These are phyloP conservation scores for Mionectes macconnelli DNA, from an alignment of 2,113 vertebrate genomes.

Conservation along the genomic window DNA sequence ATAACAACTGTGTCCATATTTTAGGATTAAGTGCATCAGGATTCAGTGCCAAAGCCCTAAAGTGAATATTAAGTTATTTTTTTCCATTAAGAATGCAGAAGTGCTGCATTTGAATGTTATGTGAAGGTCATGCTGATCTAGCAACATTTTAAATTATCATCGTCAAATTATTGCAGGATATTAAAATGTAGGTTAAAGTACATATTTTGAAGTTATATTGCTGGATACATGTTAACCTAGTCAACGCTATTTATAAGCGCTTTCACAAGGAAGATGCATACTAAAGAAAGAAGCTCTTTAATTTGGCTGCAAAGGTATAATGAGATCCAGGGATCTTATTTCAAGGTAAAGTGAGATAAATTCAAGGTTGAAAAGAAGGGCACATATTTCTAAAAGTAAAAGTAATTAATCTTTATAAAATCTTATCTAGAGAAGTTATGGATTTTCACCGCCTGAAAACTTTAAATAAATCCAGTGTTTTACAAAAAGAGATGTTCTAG, in stretches of 20 bases:
- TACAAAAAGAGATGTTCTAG: not conserved
- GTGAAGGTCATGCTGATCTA: not conserved
- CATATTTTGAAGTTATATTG: not conserved
- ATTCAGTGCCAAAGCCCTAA: not conserved
- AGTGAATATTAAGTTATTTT: not conserved
- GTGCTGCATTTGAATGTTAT: not conserved
- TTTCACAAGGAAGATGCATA: not conserved
- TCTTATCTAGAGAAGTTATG: not conserved
- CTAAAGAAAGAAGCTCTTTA: not conserved
- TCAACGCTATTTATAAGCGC: not conserved
- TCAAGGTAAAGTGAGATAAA: constrained; percentile 25
- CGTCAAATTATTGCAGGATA: not conserved
- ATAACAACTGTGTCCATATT: constrained; percentile 30
- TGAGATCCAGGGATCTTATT: not conserved
- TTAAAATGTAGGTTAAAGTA: not conserved
- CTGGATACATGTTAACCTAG: not conserved
- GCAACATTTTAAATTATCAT: not conserved
- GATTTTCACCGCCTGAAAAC: not conserved
- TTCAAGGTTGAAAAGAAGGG: constrained; percentile 22
- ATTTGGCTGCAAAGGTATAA: not conserved
- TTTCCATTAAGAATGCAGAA: not conserved
- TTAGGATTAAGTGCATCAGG: not conserved
- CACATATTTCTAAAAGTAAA: not conserved
- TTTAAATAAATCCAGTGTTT: not conserved
- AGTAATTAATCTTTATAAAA: constrained; percentile 33